These are phyloP conservation scores for Glomeris marginata DNA, from an alignment of 2,888 invertebrate genomes.

Conservation along the genomic window DNA sequence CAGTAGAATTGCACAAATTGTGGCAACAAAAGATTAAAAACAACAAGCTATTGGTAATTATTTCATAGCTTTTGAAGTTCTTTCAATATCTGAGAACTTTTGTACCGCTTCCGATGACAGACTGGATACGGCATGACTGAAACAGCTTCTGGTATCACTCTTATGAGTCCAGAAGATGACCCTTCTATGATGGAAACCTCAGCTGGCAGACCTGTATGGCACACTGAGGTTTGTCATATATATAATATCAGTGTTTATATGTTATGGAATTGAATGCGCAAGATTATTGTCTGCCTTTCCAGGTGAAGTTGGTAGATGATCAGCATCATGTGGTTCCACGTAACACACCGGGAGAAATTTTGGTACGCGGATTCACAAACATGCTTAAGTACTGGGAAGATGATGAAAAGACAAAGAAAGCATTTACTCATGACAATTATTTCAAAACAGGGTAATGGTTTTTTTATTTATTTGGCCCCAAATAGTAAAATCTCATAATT, in stretches of 20 bases:
- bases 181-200: slow-evolving; percentile 35
- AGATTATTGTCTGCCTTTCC: slow-evolving; percentile 8
- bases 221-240: slow-evolving; percentile 34
- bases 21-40: slow-evolving; percentile 14
- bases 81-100: no score
- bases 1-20: slow-evolving; percentile 12
- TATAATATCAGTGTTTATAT: slow-evolving; percentile 8
- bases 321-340: slow-evolving; percentile 43
- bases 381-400: slow-evolving; percentile 75
- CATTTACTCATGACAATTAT: slow-evolving; percentile 55
- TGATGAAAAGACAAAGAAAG: slow-evolving; percentile 52
- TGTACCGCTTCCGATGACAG: no score
- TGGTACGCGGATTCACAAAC: slow-evolving; percentile 53
- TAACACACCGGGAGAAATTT: slow-evolving; percentile 57
- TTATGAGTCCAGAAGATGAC: slow-evolving; percentile 32
- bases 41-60: slow-evolving; percentile 22
- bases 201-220: slow-evolving; percentile 38
- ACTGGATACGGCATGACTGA: no score
- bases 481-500: no score
- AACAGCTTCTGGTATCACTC: no score
- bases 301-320: slow-evolving; percentile 26
- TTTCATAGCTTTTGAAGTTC: no score
- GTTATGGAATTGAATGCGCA: background rate
- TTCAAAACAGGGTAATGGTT: slow-evolving; percentile 52
- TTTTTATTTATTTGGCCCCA: background rate